Evolutionary conservation across 2,113 vertebrate species (phyloP), one percentile per base, ranked within the genome.

Genomic region (Poeciliopsis retropinna): DNA sequence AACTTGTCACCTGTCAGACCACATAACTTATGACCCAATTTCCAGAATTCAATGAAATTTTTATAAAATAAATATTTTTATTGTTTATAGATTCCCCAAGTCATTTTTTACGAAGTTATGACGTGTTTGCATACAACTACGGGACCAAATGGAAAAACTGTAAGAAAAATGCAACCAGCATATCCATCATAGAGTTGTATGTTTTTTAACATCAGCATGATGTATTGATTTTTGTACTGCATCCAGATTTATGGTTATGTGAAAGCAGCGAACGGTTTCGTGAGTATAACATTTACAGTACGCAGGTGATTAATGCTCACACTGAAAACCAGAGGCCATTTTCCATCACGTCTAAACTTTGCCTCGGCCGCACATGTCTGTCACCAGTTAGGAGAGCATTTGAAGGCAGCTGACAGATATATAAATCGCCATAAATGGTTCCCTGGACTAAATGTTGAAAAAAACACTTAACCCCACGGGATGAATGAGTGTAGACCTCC

Each of bases 381-480:
- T 92, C 90, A 88, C 79, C 78, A 72, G 85, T 84, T 89, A 80
- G 80, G 70, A 90, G 85, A 87, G 64, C 83, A 80, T 83, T 87
- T 61, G 67, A 88, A 80, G 75, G 77, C 41, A 64, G 86, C 63
- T 90, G 89, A 90, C 88, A 88, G 88, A 89, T 78, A 80, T 85
- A 91, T 86, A 90, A 90, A 89, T 92, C 87, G 74, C 80, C 83
- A 83, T 84, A 81, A 90, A 88, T 85, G 82, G 77, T 77, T 87
- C 79, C 78, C 70, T 68, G 76, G 85, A 87, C 81, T 76, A 71
- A 86, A 85, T 92, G 90, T 92, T 91, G 87, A 89, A 89, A 31
- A 92, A 80, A 84, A 83, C 47, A 62, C 81, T 91, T 86, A 82
- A 87, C 86, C 86, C 81, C 73, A 68, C 51, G 8, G 84, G 83